A percentile compares a stretch with the other conserved stretches of the same genome.
phyloP scores from a whole-genome alignment of 2,797 vertebrate species.

The Bradypodion ventrale region DNA sequence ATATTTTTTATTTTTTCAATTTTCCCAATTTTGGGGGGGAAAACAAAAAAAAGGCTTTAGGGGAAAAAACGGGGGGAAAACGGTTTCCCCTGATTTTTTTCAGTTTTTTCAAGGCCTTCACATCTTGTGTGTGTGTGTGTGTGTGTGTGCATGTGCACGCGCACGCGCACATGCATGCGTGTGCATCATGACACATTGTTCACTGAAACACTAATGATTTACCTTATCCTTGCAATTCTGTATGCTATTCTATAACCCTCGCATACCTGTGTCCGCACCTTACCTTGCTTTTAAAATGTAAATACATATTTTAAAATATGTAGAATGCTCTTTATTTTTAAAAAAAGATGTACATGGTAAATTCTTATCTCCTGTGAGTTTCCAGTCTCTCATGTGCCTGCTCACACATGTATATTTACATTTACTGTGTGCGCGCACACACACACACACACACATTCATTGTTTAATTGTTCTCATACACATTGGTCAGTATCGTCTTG shows the following conservation, averaged over 20 bases:
- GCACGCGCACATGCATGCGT: no score
- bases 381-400: neutral
- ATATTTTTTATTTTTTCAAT: no score
- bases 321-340: neutral
- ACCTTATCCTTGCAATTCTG: neutral
- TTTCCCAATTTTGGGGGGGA: no score
- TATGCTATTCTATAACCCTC: neutral
- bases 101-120: no score
- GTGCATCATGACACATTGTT: constrained; percentile 8
- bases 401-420: neutral
- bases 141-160: no score
- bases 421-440: no score
- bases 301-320: neutral
- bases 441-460: neutral
- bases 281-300: neutral
- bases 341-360: neutral
- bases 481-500: no score
- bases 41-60: no score
- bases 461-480: neutral
- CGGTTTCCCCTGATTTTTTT: no score
- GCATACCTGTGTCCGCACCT: neutral
- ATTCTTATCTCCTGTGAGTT: neutral
- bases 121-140: no score
- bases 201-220: constrained; percentile 12
- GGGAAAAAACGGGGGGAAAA: no score